phyloP scores from a whole-genome alignment of 2,888 invertebrate species.

The Drosophila anomalata region DNA sequence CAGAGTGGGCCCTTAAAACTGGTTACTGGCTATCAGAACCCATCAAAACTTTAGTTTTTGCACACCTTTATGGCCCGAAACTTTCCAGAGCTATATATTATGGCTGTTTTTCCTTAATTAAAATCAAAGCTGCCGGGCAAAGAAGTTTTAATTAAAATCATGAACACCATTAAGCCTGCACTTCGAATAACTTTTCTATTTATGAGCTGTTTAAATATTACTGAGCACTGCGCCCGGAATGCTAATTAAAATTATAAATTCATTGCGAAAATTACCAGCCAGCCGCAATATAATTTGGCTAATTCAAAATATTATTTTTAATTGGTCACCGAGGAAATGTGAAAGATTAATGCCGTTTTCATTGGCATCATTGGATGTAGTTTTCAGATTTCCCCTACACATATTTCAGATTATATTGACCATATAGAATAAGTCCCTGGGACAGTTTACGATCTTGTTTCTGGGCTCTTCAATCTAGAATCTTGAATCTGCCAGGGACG shows the following conservation, averaged over 20 bases:
- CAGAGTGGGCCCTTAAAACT: conserved; percentile 5
- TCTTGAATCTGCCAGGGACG: conserved; percentile 33
- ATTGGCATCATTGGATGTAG: conserved; percentile 1
- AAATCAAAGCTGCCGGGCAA: conserved; percentile 6
- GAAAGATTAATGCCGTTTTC: conserved; percentile 9
- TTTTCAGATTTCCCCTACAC: conserved; percentile 16
- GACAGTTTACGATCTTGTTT: conserved; percentile 11
- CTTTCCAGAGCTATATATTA: background rate
- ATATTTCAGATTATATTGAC: too few relatives aligned
- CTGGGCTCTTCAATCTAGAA: conserved; percentile 8
- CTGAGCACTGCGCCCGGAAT: background rate
- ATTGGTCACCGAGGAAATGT: conserved; percentile 4
- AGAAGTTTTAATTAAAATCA: conserved; percentile 27
- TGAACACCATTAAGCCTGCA: conserved; percentile 14
- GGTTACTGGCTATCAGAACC: background rate
- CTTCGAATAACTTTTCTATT: conserved; percentile 7
- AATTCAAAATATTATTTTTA: conserved; percentile 8
- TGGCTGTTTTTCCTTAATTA: conserved; percentile 15
- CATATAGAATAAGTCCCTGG: background rate
- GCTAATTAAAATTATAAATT: conserved; percentile 24
- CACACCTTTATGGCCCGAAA: conserved; percentile 7
- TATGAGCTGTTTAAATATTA: conserved; percentile 20
- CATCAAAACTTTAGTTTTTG: background rate
- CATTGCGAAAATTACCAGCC: conserved; percentile 11
- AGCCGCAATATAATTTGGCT: background rate